phyloP scores from a whole-genome alignment of 2,113 vertebrate genomes.

The Suricata suricatta region DNA sequence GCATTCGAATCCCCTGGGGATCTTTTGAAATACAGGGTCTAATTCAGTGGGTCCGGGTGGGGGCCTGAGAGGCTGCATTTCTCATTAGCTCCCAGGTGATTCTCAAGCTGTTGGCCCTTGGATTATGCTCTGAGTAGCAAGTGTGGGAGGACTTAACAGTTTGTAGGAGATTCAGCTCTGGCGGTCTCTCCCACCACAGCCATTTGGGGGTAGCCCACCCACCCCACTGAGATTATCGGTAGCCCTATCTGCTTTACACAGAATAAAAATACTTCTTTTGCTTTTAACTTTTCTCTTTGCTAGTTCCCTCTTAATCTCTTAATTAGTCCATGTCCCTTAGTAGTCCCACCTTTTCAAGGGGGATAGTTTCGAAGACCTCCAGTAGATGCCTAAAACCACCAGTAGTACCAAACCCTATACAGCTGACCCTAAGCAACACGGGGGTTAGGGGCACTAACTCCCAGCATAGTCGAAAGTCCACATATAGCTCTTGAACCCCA shows the following conservation, averaged over 20 bases:
- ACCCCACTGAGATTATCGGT: fast-evolving
- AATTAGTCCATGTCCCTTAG: not conserved
- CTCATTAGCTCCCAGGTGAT: not conserved
- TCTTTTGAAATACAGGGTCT: not conserved
- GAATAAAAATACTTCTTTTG: not conserved
- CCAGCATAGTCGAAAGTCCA: not conserved
- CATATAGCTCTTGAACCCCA: not conserved
- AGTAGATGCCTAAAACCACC: not conserved
- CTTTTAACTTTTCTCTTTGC: not conserved
- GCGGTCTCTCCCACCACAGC: not conserved
- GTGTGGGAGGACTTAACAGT: not conserved
- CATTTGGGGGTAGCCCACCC: not conserved
- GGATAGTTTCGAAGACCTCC: not conserved
- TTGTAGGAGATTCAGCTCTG: not conserved
- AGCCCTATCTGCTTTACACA: not conserved
- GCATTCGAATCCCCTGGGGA: not conserved
- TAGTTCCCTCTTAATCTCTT: not conserved
- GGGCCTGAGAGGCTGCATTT: not conserved
- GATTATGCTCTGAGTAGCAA: not conserved
- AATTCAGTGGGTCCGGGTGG: not conserved
- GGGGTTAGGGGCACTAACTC: not conserved
- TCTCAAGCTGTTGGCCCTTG: not conserved
- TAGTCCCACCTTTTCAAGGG: not conserved
- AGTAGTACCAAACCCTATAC: not conserved
- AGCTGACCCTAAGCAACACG: not conserved